A percentile compares a stretch with the other conserved stretches of the same genome.
phyloP scores from a whole-genome alignment of 2,797 vertebrate genomes.

The Chelidonichthys spinosus region DNA sequence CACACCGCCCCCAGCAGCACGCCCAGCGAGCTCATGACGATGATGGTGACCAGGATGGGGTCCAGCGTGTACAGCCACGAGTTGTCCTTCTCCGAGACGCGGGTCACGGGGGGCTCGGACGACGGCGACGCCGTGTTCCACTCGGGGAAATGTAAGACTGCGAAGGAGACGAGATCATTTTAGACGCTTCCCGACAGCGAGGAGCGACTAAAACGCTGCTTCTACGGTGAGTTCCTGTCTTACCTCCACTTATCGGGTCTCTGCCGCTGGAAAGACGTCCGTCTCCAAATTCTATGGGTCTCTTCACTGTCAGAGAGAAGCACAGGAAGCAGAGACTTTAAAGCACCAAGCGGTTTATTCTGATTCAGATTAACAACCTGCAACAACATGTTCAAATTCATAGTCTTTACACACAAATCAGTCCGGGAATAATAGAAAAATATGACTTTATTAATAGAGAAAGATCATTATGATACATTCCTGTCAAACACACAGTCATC shows the following conservation, averaged over 20 bases:
- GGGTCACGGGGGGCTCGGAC: slow-evolving; percentile 86
- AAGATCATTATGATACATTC: slow-evolving; percentile 76
- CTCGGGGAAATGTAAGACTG: slow-evolving; percentile 84
- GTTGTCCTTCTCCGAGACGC: slow-evolving; percentile 91
- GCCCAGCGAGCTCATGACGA: slow-evolving; percentile 97
- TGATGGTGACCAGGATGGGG: slow-evolving; percentile 98
- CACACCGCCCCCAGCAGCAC: slow-evolving; percentile 95
- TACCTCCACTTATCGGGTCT: slow-evolving; percentile 75
- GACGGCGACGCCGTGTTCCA: slow-evolving; percentile 88
- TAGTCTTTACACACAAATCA: neutral
- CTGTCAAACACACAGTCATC: slow-evolving; percentile 76
- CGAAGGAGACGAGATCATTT: slow-evolving; percentile 14
- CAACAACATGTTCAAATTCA: too few relatives aligned
- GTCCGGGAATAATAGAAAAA: slow-evolving; percentile 71
- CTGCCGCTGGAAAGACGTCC: slow-evolving; percentile 76
- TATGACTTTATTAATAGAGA: slow-evolving; percentile 80
- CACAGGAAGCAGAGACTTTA: slow-evolving; percentile 45
- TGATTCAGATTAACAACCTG: neutral
- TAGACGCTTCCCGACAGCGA: neutral
- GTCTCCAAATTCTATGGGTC: slow-evolving; percentile 73
- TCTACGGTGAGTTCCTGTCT: neutral
- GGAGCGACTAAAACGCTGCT: neutral
- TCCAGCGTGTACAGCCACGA: slow-evolving; percentile 96
- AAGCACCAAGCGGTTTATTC: slow-evolving; percentile 11
- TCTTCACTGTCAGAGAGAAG: slow-evolving; percentile 76